Base-by-base conservation (phyloP, 2,797 vertebrate species). In the Crypturellus tataupa region DNA sequence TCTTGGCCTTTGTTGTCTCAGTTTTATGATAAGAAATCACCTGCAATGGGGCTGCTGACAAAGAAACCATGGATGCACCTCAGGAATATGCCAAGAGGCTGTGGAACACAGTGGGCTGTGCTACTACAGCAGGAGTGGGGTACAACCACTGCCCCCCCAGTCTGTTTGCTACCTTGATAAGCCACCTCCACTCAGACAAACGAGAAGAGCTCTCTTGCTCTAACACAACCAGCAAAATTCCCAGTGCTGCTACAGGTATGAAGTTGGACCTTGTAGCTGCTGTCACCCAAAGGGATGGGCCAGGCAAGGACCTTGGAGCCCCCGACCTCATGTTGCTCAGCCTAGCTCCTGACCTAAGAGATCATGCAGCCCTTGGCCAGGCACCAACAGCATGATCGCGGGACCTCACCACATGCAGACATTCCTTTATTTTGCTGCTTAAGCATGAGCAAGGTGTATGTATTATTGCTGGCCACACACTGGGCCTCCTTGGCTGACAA, bases 101-200 rank as follows among this genome's bases (percentile, higher is more conserved):
- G 37, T 7, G 37, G n/a, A 35, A 56, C 19, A 46, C 31, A 65
- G 25, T 0, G 0, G n/a, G 47, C 0, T 1, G 39, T 18, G 6
- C 55, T 31, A 56, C 55, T 16, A 56, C 40, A 80, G 47, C 14
- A 53, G 58, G 24, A 31, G 9, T 11, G 14, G 25, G 46, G 35
- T 33, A 47, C 17, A 69, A 49, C 40, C 73, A 68, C 44, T 64
- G 49, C 14, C 27, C 25, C 40, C 24, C 19, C 19, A 7, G 20
- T 49, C 69, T 75, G 69, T 73, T 72, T 37, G 16, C 37, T 31
- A 5, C 14, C 69, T 49, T 16, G 49, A n/a, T 31, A 65, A 44
- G 63, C 40, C 24, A 33, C 56, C 58, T 37, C 29, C 33, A 8
- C 29, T 46, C n/a, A 20, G 31, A 33, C 0, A 0, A 59, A 35